Percentiles rank a stretch among this genome's conserved stretches.
These are phyloP conservation scores for Cheilosia pagana DNA, from an alignment of 2,888 invertebrate species.

Conservation along the genomic window DNA sequence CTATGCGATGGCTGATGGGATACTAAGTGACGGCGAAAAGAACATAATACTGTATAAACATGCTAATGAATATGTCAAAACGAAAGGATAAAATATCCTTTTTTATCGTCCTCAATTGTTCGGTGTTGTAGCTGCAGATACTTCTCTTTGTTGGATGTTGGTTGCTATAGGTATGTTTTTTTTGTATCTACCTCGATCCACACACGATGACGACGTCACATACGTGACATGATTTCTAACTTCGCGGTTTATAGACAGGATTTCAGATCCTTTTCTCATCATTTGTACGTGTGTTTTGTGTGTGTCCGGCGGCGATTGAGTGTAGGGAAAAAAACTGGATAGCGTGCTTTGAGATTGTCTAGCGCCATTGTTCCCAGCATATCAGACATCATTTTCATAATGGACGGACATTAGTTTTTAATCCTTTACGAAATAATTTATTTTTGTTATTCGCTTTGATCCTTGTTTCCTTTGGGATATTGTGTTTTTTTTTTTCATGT, in stretches of 20 bases:
- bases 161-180: constrained; percentile 26
- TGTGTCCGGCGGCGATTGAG: constrained; percentile 68
- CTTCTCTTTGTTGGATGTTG: constrained; percentile 32
- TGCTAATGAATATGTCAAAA: constrained; percentile 78
- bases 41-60: constrained; percentile 77
- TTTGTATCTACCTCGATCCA: constrained; percentile 44
- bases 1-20: constrained; percentile 55
- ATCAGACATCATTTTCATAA: constrained; percentile 74
- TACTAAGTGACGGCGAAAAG: constrained; percentile 77
- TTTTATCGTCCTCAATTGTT: constrained; percentile 77
- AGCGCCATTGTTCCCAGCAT: constrained; percentile 68
- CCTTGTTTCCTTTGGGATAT: constrained; percentile 39
- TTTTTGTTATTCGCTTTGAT: constrained; percentile 61
- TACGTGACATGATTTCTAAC: constrained; percentile 75
- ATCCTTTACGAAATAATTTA: constrained; percentile 75
- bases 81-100: constrained; percentile 78
- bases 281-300: constrained; percentile 50
- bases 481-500: constrained; percentile 13
- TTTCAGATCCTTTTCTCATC: constrained; percentile 73
- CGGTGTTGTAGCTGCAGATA: constrained; percentile 54
- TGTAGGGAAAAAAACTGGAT: constrained; percentile 50
- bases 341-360: constrained; percentile 62
- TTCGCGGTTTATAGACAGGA: constrained; percentile 75
- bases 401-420: constrained; percentile 74
- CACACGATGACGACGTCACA: constrained; percentile 46